Base-by-base conservation (phyloP, 2,113 vertebrate species). In the pig (Sus scrofa) region DNA sequence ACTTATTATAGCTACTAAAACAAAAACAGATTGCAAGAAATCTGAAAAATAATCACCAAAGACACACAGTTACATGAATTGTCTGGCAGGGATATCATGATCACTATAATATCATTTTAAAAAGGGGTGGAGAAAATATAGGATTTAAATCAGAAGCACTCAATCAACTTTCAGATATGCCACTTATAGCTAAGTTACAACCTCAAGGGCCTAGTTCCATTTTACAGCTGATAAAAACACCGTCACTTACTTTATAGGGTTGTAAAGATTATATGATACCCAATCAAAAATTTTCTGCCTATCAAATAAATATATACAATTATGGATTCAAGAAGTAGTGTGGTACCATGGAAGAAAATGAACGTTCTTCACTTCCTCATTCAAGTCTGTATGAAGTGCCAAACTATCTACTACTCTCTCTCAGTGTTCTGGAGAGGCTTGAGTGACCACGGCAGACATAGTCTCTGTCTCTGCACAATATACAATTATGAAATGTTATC, bases 141-240 rank as follows among this genome's bases (percentile, higher is more conserved):
- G 65, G 20, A 71, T 78, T 95, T 78, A 95, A 96, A 93, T 96
- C 20, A 94, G 18, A 96, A 92, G 81, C 74, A 15, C 24, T 30
- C 3, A 74, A 65, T 79, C 54, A 73, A 62, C 81, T 86, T 89
- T 89, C 37, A 60, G 65, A 18, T 92, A 52, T 44, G 19, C 82
- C n/a, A 68, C 14, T 89, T 54, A 92, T 78, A 86, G 37, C 19
- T 92, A 95, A 91, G 20, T 78, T 52, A 86, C 24, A 84, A 90
- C 4, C 34, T 87, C 16, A 54, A 30, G 12, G 44, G 30, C 32
- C 30, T 56, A 4, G 88, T 86, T 90, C 16, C 16, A 75, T 68
- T 95, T 89, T 39, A 78, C 7, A 85, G 27, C n/a, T 67, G 32
- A 79, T 74, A 63, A 86, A 94, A 92, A 81, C 13, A 84, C 11